Evolutionary conservation across 2,888 invertebrate genomes (phyloP), one percentile per base, ranked within the genome.

Genomic region (Agonum fuliginosum): DNA sequence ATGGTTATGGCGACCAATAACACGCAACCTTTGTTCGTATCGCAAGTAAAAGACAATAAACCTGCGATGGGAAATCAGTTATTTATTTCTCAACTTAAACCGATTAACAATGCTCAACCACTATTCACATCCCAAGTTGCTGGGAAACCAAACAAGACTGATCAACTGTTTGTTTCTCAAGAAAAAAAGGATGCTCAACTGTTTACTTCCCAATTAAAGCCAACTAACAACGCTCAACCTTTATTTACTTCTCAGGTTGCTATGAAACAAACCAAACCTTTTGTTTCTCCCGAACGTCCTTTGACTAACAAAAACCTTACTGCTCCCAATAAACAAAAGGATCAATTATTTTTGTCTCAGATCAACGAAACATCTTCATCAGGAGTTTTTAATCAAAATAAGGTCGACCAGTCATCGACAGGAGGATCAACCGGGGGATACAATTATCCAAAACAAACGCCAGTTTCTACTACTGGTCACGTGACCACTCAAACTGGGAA

Each of bases 291-390:
- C 30, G 48, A 48, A 43, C 17, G 37, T 3, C 6, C 14, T 17
- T 3, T 3, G 12, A 62, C 27, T 62, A 62, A 62, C 58, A 62
- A 30, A 30, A 30, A 12, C 6, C 37, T 67, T 27, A 27, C n/a
- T 27, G 6, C 27, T 24, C n/a, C 22, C 0, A 46, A 54, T 30
- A n/a, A 51, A 14, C 12, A 17, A 19, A 14, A 6, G 14, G 30
- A 46, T 24, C 24, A 71, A 10, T 14, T 54, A 14, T 72, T 54
- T 72, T 37, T 69, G 37, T 69, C 72, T 37, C 72, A 72, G 72
- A 72, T 72, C 14, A 37, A 37, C 30, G 30, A 51, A 34, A 48
- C 19, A 20, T 20, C 20, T 12, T 3, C 19, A 20, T 0, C 8
- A 30, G 30, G 30, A 30, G 48, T 48, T 19, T 5, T 6, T 2